Conservation (phyloP, 2,888 invertebrate species). For the Pristionchus japonicus region DNA sequence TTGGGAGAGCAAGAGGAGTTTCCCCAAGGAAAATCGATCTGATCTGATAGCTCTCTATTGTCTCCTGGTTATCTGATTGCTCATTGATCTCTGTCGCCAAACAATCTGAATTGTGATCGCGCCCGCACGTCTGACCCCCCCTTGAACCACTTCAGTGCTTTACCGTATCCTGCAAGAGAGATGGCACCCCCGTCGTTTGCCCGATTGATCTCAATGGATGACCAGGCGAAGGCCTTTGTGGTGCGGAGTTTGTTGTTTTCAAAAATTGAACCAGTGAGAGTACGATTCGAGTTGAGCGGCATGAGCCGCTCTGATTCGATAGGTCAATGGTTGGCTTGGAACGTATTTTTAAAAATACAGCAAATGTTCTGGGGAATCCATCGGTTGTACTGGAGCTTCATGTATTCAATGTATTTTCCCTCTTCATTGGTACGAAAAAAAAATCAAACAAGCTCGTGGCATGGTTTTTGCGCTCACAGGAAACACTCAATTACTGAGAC, state of each 20-base stretch:
- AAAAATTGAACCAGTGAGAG: background rate
- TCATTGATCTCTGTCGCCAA: background rate
- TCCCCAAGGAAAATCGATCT: background rate
- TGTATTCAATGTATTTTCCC: too few relatives aligned
- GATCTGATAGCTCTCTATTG: conserved; percentile 4
- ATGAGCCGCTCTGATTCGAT: background rate
- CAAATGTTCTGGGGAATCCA: too few relatives aligned
- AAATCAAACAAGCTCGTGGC: too few relatives aligned
- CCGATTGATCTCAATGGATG: conserved; percentile 43
- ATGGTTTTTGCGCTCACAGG: too few relatives aligned
- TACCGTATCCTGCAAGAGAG: background rate
- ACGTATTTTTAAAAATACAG: too few relatives aligned
- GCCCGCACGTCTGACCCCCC: background rate
- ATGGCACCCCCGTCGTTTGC: background rate
- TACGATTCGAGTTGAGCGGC: background rate
- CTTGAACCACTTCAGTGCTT: conserved; percentile 24
- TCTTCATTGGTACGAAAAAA: too few relatives aligned
- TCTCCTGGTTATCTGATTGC: background rate
- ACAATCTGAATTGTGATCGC: background rate
- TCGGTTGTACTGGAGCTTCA: too few relatives aligned
- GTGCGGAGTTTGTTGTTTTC: background rate
- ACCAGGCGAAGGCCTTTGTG: background rate
- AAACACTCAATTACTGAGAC: too few relatives aligned
- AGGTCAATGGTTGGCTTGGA: background rate
- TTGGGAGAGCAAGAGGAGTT: background rate